Evolutionary conservation across 2,797 vertebrate genomes (phyloP), one percentile per base, ranked within the genome.

Genomic region (Capromys pilorides): DNA sequence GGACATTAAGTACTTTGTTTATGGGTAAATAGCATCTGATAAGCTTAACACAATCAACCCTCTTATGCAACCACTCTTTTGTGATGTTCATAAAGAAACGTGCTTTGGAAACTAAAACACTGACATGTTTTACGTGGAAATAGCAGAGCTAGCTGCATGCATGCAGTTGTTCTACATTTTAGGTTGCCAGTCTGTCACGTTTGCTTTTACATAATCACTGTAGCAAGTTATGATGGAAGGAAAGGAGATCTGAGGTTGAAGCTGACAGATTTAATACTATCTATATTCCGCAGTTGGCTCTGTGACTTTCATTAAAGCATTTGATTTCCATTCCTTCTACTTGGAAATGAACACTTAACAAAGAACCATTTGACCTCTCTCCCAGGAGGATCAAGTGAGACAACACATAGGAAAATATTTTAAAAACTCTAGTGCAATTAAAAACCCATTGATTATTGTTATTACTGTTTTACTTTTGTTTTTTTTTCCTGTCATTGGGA

Each of bases 261-360:
- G 91, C 73, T 73, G 33, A 22, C 45, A 78, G 66, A 62, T 93
- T 84, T 75, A 71, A 22, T n/a, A 54, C 41, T 10, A 79, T 2
- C 62, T 22, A 57, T 54, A 59, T 79, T 33, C 41, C 19, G 62
- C 33, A 90, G 12, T 49, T 59, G 62, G 31, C 28, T 91, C 81
- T 54, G 39, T 89, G 71, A 91, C 51, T 90, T 95, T 78, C 95
- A 95, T 91, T 45, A 69, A 96, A 94, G 41, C 18, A 41, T 90
- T 62, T 93, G 62, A 88, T 51, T 57, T 69, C n/a, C 5, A 67
- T 94, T 94, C 39, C 67, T 62, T 82, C 28, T 85, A 51, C 75
- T 95, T 64, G 85, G 80, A 88, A 94, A 78, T 94, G 88, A 88
- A 95, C 92, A 93, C 90, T 85, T 85, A 81, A 85, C 31, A 67